Percentiles rank a stretch among this genome's conserved stretches.
Evolutionary conservation across 1,140 invertebrate genomes (phyloP).

Genomic region (Drosophila tsacasi): DNA sequence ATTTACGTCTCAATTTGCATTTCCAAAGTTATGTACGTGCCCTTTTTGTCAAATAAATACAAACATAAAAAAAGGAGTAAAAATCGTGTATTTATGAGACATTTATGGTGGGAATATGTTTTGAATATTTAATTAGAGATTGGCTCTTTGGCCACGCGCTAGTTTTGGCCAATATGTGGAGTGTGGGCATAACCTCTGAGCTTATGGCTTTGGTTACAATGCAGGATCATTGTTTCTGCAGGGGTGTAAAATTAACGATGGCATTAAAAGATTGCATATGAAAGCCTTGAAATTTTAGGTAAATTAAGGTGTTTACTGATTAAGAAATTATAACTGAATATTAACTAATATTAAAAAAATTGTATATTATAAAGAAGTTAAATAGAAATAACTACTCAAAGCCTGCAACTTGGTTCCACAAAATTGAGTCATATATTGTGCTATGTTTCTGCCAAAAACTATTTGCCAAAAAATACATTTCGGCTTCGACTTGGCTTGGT

Average conservation of each 20-base stretch:
- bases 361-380: neutral
- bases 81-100: slow-evolving; percentile 63
- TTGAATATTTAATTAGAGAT: slow-evolving; percentile 64
- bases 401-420: slow-evolving; percentile 1
- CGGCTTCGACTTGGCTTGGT: slow-evolving; percentile 1
- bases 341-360: neutral
- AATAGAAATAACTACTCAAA: neutral
- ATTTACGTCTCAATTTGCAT: slow-evolving; percentile 66
- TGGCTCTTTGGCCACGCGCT: slow-evolving; percentile 45
- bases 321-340: neutral
- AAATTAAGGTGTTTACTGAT: neutral
- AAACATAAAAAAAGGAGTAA: slow-evolving; percentile 16
- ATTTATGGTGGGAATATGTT: slow-evolving; percentile 73
- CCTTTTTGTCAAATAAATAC: slow-evolving; percentile 58
- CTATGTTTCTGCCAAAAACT: slow-evolving; percentile 11
- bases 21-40: slow-evolving; percentile 58
- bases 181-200: slow-evolving; percentile 16
- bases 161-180: slow-evolving; percentile 33
- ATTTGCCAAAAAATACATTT: slow-evolving; percentile 20
- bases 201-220: slow-evolving; percentile 14
- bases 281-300: neutral
- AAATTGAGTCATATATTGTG: slow-evolving; percentile 67
- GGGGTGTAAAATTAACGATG: too few species aligned
- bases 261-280: neutral
- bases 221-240: slow-evolving; percentile 21